Base-by-base conservation (phyloP, 1,140 invertebrate species). In the Drosophila mauritiana region DNA sequence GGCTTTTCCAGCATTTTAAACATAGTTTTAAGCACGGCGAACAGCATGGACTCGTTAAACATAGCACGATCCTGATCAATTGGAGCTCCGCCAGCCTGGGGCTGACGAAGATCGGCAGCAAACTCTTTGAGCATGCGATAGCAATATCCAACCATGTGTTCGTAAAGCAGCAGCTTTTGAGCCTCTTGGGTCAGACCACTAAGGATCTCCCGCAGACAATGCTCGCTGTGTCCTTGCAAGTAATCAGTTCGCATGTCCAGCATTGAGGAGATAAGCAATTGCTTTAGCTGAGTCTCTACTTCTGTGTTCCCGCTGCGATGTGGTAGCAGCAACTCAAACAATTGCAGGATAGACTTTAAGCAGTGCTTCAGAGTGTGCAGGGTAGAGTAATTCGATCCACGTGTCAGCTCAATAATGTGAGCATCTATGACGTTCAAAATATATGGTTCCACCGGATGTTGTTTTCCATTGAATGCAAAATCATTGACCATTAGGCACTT, bases 1-100 rank as follows among this genome's bases (percentile, higher is more conserved):
- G 95, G 93, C 70, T 96, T 96, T 31, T 98, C 97, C 10, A 98
- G 85, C 52, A 97, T 94, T 70, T 95, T 95, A 92, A 98, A 97
- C 94, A 98, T 96, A 81, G 97, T 98, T 72, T 96, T 59, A 82
- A 92, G 59, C 22, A 92, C 80, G 0, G 91, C 82, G 55, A 92
- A 85, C 12, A 92, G 52, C 83, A 92, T 89, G 1, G 82, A 74
- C 40, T 92, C 91, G 13, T 91, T 80, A 20, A 92, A 88, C 6
- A 83, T 40, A 0, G 83, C 77, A 1, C 86, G 74, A 43, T 80
- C 73, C 17, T 80, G 78, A 15, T 77, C 57, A 3, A 72, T 8
- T 2, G 40, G 37, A 2, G 45, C 54, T 10, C 27, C 46, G 5
- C 43, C 51, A 13, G 48, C 8, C 4, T 22, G 27, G 10, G 74